phyloP scores from a whole-genome alignment of 2,888 invertebrate species.

The Dioctria rufipes region DNA sequence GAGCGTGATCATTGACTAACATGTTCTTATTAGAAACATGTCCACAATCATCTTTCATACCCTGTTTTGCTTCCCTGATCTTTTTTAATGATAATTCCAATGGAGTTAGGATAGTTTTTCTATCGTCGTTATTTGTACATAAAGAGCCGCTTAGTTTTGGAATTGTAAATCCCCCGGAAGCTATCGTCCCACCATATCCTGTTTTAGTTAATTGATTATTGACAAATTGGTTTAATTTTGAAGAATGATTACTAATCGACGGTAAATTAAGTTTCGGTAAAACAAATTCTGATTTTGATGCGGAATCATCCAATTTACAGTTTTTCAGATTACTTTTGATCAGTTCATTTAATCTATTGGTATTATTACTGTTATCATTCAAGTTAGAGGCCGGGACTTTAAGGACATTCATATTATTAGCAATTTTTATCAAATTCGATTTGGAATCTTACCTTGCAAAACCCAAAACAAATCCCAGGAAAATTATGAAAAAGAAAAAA shows the following conservation, averaged over 20 bases:
- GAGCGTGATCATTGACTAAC: background rate
- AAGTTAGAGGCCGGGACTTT: constrained; percentile 4
- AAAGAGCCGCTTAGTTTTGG: constrained; percentile 50
- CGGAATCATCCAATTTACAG: background rate
- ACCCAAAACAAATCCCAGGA: constrained; percentile 58
- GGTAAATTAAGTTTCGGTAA: constrained; percentile 51
- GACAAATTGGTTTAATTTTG: constrained; percentile 40
- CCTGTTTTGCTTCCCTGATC: constrained; percentile 56
- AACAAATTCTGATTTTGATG: constrained; percentile 45
- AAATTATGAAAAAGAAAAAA: constrained; percentile 54
- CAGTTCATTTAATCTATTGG: constrained; percentile 46
- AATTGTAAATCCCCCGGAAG: constrained; percentile 14
- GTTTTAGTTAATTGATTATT: constrained; percentile 29
- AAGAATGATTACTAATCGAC: background rate
- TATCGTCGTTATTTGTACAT: background rate
- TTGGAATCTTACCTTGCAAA: constrained; percentile 58
- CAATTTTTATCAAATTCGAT: constrained; percentile 45
- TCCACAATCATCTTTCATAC: constrained; percentile 12
- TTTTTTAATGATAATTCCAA: constrained; percentile 57
- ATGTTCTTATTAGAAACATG: constrained; percentile 14
- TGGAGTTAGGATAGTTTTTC: constrained; percentile 61
- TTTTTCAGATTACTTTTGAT: constrained; percentile 52
- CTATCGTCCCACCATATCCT: background rate
- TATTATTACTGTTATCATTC: constrained; percentile 13
- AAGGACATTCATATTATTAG: constrained; percentile 35